phyloP scores from a whole-genome alignment of 2,113 vertebrate genomes.

The Tachysurus vachellii region DNA sequence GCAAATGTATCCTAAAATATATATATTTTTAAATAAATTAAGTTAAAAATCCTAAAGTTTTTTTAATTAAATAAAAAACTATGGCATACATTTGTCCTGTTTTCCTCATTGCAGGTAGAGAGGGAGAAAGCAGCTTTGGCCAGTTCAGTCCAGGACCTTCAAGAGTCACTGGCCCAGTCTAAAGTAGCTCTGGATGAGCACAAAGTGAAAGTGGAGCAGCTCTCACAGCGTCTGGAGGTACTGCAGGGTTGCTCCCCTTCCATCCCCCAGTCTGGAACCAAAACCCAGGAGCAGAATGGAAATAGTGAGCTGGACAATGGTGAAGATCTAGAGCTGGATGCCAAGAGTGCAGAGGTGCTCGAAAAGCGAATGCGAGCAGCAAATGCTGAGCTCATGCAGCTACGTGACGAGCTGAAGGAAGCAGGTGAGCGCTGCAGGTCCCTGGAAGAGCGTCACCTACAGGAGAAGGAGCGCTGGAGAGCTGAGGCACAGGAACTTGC shows the following conservation, averaged over 20 bases:
- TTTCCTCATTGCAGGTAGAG: constrained; percentile 67
- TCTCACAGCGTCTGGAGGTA: constrained; percentile 71
- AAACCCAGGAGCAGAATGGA: constrained; percentile 39
- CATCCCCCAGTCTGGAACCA: constrained; percentile 3
- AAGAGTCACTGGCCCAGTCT: constrained; percentile 72
- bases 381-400: constrained; percentile 69
- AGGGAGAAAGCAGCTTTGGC: constrained; percentile 73
- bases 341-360: constrained; percentile 71
- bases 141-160: constrained; percentile 75
- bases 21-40: neutral
- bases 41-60: neutral
- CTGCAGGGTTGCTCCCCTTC: constrained; percentile 52
- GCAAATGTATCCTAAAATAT: neutral
- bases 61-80: neutral
- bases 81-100: neutral
- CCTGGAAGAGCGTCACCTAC: constrained; percentile 71
- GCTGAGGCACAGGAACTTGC: constrained; percentile 73
- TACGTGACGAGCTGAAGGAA: constrained; percentile 75
- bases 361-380: constrained; percentile 70
- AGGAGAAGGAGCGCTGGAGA: constrained; percentile 76
- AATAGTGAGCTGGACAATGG: constrained; percentile 27
- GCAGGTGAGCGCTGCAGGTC: constrained; percentile 65
- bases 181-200: constrained; percentile 75
- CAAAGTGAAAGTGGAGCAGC: constrained; percentile 70
- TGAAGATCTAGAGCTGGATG: constrained; percentile 68